phyloP scores from a whole-genome alignment of 1,140 invertebrate genomes.

The Contarinia nasturtii region DNA sequence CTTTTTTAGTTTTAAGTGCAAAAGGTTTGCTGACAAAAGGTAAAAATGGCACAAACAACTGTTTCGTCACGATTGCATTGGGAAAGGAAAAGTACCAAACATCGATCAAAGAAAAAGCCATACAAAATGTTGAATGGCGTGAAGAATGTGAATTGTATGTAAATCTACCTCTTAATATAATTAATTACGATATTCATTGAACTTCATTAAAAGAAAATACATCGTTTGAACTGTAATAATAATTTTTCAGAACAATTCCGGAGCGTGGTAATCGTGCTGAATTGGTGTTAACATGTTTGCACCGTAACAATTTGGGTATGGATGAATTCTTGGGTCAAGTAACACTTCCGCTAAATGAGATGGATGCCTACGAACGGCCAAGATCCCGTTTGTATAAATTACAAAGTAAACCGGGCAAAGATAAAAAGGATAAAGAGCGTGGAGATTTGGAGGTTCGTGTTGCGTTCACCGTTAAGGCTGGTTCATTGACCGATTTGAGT shows the following conservation, averaged over 20 bases:
- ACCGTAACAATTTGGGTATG: slow-evolving; percentile 74
- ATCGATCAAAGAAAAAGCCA: slow-evolving; percentile 77
- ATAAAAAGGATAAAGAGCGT: slow-evolving; percentile 60
- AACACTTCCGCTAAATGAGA: slow-evolving; percentile 61
- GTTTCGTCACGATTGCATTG: slow-evolving; percentile 82
- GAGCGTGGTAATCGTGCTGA: slow-evolving; percentile 73
- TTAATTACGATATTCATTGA: neutral
- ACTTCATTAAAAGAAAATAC: neutral
- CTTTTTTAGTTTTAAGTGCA: slow-evolving; percentile 43
- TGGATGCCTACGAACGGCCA: slow-evolving; percentile 78
- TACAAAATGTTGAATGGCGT: slow-evolving; percentile 71
- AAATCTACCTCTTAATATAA: neutral
- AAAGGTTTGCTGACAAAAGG: slow-evolving; percentile 58
- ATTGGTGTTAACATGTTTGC: slow-evolving; percentile 64
- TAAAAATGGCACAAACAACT: slow-evolving; percentile 84
- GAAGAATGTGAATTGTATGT: slow-evolving; percentile 88
- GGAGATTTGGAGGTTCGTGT: slow-evolving; percentile 82
- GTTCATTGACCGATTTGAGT: slow-evolving; percentile 58
- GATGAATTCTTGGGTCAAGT: slow-evolving; percentile 84
- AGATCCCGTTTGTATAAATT: slow-evolving; percentile 56
- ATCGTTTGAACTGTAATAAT: neutral
- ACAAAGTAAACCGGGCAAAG: slow-evolving; percentile 51
- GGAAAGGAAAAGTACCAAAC: slow-evolving; percentile 94
- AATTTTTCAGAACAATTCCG: slow-evolving; percentile 45
- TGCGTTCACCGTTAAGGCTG: slow-evolving; percentile 73